phyloP scores from a whole-genome alignment of 2,797 vertebrate species.

The Pterois miles region DNA sequence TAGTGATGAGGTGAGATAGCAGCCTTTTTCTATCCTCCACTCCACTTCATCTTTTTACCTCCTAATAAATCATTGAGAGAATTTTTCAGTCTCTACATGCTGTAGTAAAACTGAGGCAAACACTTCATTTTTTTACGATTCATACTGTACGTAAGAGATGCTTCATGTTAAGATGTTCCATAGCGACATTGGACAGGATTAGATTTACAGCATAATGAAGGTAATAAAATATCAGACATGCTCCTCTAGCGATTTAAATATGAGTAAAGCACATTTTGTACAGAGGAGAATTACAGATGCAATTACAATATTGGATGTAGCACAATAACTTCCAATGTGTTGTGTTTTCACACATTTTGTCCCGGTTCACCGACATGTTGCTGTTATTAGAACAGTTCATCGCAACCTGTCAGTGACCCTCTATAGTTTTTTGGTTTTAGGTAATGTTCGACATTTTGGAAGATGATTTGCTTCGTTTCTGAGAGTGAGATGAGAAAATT shows the following conservation, averaged over 20 bases:
- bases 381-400: not conserved
- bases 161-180: constrained; percentile 48
- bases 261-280: constrained; percentile 19
- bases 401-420: not conserved
- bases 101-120: constrained; percentile 59
- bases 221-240: constrained; percentile 48
- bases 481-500: not conserved
- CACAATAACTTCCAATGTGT: not conserved
- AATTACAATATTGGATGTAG: constrained; percentile 19
- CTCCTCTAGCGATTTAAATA: constrained; percentile 39
- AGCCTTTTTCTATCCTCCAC: constrained; percentile 5
- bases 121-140: constrained; percentile 52
- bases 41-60: constrained; percentile 15
- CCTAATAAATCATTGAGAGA: constrained; percentile 49
- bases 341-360: not conserved
- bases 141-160: constrained; percentile 35
- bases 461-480: not conserved
- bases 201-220: constrained; percentile 61
- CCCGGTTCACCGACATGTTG: not conserved
- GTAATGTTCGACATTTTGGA: not conserved
- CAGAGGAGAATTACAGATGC: constrained; percentile 31
- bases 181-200: constrained; percentile 12
- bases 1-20: constrained; percentile 27
- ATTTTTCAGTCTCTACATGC: constrained; percentile 1
- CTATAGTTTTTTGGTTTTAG: not conserved